Percentiles rank a stretch among this genome's conserved stretches.
Conservation (phyloP, 2,113 vertebrate genomes). For the Anhinga rufa region DNA sequence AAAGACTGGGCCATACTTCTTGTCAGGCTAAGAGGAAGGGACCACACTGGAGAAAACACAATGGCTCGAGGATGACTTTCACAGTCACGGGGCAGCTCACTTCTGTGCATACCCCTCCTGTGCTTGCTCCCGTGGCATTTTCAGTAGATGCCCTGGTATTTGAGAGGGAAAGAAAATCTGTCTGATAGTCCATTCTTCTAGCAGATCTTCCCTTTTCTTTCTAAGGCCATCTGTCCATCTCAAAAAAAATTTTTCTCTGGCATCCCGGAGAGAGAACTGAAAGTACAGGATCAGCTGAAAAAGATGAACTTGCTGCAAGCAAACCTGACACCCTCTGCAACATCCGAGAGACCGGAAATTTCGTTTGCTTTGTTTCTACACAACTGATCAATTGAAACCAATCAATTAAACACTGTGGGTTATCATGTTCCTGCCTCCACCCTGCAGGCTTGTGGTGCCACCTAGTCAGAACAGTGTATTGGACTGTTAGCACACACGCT, state of each 20-base stretch:
- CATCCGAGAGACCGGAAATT: background rate
- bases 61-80: background rate
- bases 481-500: rapidly evolving
- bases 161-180: background rate
- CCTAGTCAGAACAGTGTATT: background rate
- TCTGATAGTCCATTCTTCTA: background rate
- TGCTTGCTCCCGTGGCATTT: background rate
- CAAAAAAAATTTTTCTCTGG: background rate
- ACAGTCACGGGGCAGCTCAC: rapidly evolving
- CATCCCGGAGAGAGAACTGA: background rate
- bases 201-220: background rate
- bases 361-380: background rate
- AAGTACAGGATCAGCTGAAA: background rate
- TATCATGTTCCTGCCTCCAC: background rate
- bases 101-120: background rate
- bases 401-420: background rate
- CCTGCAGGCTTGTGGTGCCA: rapidly evolving
- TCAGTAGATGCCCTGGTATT: background rate
- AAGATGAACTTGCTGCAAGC: background rate
- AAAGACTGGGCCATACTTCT: background rate
- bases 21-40: background rate
- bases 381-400: background rate
- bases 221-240: background rate
- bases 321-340: background rate
- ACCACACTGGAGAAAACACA: background rate